Base-by-base conservation (phyloP, 92 coral and sea anemone genomes). In the Palythoa grandiflora region DNA sequence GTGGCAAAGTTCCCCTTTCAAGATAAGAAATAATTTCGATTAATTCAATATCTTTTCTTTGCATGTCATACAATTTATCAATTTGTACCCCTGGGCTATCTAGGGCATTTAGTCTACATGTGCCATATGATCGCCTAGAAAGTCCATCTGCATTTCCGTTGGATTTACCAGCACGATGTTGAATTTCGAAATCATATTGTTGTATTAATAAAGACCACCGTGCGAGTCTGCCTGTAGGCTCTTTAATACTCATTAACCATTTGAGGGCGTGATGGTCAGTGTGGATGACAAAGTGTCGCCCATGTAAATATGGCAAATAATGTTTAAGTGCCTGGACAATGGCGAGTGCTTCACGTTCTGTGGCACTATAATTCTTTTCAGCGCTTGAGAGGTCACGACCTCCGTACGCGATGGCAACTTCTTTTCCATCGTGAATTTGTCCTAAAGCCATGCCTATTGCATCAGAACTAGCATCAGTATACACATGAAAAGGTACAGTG, bases 381-480 rank as follows among this genome's bases (percentile, higher is more conserved):
- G 93, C 89, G 15, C 63, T 35, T 9, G 73, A 80, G 9, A 92
- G 76, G 17, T 83, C 89, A 3, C 93, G 76, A 2, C 93, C 93
- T 13, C 85, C 95, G 47, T 93, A 93, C 9, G 89, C 92, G 0
- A 93, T 86, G 2, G 89, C 95, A 0, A 66, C 75, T 75, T 93
- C 92, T 10, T 38, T 44, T 7, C 77, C 88, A 37, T 88, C 75
- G 0, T 78, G 80, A 9, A 76, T 71, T 70, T 93, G 93, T 3
- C 89, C 91, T 10, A 92, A 48, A 12, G 92, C 61, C 44, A 75
- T 19, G 12, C 93, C 95, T 11, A 92, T 87, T 12, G 87, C 93
- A 35, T 48, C 52, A 2, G 79, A 59, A 51, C 91, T 90, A 28
- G 93, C 95, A 71, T 92, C 95, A 0, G 74, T 83, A 68, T 68